phyloP scores from a whole-genome alignment of 2,888 invertebrate species.

The Rhaphigaster nebulosa region DNA sequence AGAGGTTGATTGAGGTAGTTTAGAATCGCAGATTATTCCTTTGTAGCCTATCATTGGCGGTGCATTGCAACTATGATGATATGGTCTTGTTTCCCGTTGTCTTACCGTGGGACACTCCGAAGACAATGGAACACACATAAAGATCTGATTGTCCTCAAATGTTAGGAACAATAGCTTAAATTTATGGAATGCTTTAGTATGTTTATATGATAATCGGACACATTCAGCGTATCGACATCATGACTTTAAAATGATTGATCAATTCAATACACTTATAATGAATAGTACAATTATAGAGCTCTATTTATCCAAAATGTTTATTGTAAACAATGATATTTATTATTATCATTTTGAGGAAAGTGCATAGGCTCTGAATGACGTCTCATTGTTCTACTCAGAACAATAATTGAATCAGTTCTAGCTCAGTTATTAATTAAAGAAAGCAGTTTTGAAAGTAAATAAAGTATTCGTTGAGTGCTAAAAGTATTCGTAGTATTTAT shows the following conservation, averaged over 20 bases:
- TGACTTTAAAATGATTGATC: background rate
- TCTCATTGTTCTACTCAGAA: background rate
- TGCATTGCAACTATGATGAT: background rate
- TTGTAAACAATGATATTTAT: background rate
- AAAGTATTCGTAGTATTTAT: no score
- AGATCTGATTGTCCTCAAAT: background rate
- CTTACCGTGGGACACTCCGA: background rate
- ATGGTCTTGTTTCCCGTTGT: background rate
- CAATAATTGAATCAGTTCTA: background rate
- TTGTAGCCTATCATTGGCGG: background rate
- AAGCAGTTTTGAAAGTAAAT: no score
- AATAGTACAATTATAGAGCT: background rate
- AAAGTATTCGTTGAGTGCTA: no score
- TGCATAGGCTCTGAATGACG: background rate
- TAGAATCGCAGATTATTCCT: conserved; percentile 3
- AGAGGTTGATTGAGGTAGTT: background rate
- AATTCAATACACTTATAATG: background rate
- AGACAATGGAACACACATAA: conserved; percentile 31
- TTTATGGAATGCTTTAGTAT: background rate
- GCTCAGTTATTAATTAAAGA: no score
- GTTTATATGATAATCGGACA: background rate
- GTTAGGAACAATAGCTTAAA: background rate
- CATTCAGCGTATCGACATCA: background rate
- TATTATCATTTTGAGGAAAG: background rate
- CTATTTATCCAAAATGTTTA: background rate